Evolutionary conservation across 1,140 invertebrate species (phyloP).

Genomic region (Drosophila kohkoa): DNA sequence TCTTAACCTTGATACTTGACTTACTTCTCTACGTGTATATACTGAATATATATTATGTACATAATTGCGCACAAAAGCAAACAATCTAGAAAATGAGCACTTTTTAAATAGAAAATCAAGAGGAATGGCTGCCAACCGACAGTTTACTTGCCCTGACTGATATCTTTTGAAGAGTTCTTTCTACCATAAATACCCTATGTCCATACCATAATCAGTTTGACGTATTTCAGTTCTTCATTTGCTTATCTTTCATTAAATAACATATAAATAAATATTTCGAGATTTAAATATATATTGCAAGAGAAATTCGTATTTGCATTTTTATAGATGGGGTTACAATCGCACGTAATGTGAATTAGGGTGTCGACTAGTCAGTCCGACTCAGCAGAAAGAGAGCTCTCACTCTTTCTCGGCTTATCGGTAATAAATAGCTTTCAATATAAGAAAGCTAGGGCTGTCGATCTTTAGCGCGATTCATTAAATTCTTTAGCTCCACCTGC

Average conservation of each 20-base stretch:
- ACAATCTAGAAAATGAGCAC: slow-evolving; percentile 57
- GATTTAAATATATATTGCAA: not conserved
- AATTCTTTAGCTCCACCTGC: not conserved
- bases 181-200: not conserved
- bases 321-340: no score
- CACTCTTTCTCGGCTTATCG: not conserved
- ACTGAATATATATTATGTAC: not conserved
- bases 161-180: slow-evolving; percentile 9
- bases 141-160: slow-evolving; percentile 30
- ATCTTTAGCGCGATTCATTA: not conserved
- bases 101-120: slow-evolving; percentile 32
- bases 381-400: not conserved
- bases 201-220: not conserved
- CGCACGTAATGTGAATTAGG: not conserved
- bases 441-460: slow-evolving; percentile 3
- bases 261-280: not conserved
- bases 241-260: not conserved
- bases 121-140: slow-evolving; percentile 35
- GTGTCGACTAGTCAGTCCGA: not conserved
- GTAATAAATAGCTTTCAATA: not conserved
- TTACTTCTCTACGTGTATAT: slow-evolving; percentile 7
- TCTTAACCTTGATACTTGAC: slow-evolving; percentile 67
- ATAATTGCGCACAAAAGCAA: slow-evolving; percentile 70
- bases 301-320: no score
- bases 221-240: not conserved